Evolutionary conservation across 2,888 invertebrate species (phyloP).

Genomic region (Eupithecia tripunctaria): DNA sequence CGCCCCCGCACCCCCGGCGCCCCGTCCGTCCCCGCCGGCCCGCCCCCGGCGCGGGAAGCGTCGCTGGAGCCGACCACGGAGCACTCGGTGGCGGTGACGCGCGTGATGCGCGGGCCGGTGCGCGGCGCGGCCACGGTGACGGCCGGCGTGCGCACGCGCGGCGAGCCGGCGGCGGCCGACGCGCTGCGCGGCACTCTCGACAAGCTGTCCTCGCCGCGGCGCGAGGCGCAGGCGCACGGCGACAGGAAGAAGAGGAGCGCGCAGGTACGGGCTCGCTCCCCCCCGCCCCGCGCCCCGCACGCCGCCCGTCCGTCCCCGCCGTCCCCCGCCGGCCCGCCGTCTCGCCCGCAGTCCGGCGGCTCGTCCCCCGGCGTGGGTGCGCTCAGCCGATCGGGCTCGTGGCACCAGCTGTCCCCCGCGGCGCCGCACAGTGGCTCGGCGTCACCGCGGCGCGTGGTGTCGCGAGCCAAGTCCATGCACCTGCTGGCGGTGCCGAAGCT

Average conservation of each 20-base stretch:
- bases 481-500: slow-evolving; percentile 90
- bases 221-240: slow-evolving; percentile 38
- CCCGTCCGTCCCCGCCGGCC: slow-evolving; percentile 44
- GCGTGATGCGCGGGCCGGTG: slow-evolving; percentile 90
- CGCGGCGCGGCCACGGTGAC: slow-evolving; percentile 89
- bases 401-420: slow-evolving; percentile 87
- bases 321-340: slow-evolving; percentile 61
- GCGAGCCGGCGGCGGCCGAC: slow-evolving; percentile 66
- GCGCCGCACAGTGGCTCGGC: slow-evolving; percentile 67
- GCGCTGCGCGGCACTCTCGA: slow-evolving; percentile 84
- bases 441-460: slow-evolving; percentile 74
- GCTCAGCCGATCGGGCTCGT: slow-evolving; percentile 89
- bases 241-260: slow-evolving; percentile 60
- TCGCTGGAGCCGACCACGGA: slow-evolving; percentile 74
- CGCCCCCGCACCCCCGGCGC: slow-evolving; percentile 49
- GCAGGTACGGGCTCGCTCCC: slow-evolving; percentile 69
- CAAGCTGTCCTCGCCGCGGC: slow-evolving; percentile 69
- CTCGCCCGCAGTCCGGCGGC: slow-evolving; percentile 66
- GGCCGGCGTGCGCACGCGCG: slow-evolving; percentile 83
- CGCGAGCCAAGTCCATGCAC: slow-evolving; percentile 90
- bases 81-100: slow-evolving; percentile 87
- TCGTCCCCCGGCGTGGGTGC: slow-evolving; percentile 54
- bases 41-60: slow-evolving; percentile 49
- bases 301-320: slow-evolving; percentile 52
- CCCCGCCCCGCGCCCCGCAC: slow-evolving; percentile 63